Base-by-base conservation (phyloP, 2,888 invertebrate species). In the Lochmaea crataegi region DNA sequence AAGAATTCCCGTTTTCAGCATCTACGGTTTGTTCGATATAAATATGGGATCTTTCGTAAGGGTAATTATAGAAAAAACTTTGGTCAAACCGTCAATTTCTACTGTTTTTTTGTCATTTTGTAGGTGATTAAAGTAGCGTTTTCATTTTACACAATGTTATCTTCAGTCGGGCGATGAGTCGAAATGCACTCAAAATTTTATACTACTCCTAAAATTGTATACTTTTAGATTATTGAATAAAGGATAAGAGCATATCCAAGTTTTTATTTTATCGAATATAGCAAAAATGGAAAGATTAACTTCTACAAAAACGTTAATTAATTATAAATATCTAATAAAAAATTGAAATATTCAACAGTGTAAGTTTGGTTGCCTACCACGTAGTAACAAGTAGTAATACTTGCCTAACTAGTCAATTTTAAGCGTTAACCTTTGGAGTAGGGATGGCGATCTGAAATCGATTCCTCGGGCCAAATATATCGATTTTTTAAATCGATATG, bases 11-110 rank as follows among this genome's bases (percentile, higher is more conserved):
- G 51, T 51, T 4, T n/a, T 51, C 2, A 51, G 51, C 14, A 51
- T 51, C n/a, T 51, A 51, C 7, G 51, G 51, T 51, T 51, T 51
- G 51, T 51, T 51, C 51, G n/a, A n/a, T 51, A 51, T 51, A n/a
- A 51, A 51, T 16, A 51, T 51, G 51, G 51, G 14, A n/a, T 51
- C 51, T 6, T 51, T 51, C 7, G 4, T 51, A 1, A 51, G n/a
- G 51, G 51, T 51, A 51, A 51, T n/a, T 51, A 51, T 51, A 10
- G 4, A 2, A 45, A 12, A 11, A 45, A 4, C 7, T 41, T 41
- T 41, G 12, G 6, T 7, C 7, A 32, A 32, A 32, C 32, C 0
- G 32, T 7, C 32, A 14, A 51, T 51, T 5, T 14, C 16, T 51
- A n/a, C 14, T 48, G 5, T 5, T 51, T 14, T n/a, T n/a, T 51